Percentiles rank a stretch among this genome's conserved stretches.
Conservation (phyloP, 2,888 invertebrate species). For the Pollenia griseotomentosa region DNA sequence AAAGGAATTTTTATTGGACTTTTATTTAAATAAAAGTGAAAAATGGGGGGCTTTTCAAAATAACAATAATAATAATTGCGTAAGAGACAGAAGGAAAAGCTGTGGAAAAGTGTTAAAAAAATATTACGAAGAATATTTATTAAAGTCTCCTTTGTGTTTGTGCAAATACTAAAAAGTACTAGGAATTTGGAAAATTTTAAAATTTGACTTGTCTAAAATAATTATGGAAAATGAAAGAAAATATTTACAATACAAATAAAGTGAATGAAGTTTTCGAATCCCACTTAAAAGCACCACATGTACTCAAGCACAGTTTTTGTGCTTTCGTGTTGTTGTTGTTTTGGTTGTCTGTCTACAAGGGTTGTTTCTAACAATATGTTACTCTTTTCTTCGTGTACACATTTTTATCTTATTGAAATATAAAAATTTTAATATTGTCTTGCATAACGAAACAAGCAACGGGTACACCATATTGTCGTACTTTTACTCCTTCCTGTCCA, state of each 20-base stretch:
- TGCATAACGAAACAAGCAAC: constrained; percentile 22
- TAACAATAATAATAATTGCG: constrained; percentile 28
- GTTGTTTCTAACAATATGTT: constrained; percentile 71
- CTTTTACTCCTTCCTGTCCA: neutral
- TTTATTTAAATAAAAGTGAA: constrained; percentile 51
- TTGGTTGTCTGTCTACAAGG: constrained; percentile 40
- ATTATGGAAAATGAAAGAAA: constrained; percentile 9
- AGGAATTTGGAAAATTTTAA: constrained; percentile 30
- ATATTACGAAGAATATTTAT: constrained; percentile 17
- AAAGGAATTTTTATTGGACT: constrained; percentile 48
- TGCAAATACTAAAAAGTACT: neutral
- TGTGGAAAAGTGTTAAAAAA: constrained; percentile 48
- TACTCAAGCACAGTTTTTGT: constrained; percentile 29
- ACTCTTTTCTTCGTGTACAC: constrained; percentile 21
- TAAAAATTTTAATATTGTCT: constrained; percentile 45
- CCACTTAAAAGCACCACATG: constrained; percentile 46
- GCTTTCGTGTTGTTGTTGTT: neutral
- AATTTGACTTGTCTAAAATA: constrained; percentile 23
- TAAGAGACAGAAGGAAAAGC: constrained; percentile 12
- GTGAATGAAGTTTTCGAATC: constrained; percentile 42
- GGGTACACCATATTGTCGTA: constrained; percentile 22
- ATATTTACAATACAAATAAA: constrained; percentile 1
- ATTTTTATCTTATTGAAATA: constrained; percentile 33
- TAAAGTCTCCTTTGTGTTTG: neutral
- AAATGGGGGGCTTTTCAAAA: constrained; percentile 5